Percentiles rank a stretch among this genome's conserved stretches.
Evolutionary conservation across 1,140 invertebrate genomes (phyloP).

Genomic region (Penaeus indicus): DNA sequence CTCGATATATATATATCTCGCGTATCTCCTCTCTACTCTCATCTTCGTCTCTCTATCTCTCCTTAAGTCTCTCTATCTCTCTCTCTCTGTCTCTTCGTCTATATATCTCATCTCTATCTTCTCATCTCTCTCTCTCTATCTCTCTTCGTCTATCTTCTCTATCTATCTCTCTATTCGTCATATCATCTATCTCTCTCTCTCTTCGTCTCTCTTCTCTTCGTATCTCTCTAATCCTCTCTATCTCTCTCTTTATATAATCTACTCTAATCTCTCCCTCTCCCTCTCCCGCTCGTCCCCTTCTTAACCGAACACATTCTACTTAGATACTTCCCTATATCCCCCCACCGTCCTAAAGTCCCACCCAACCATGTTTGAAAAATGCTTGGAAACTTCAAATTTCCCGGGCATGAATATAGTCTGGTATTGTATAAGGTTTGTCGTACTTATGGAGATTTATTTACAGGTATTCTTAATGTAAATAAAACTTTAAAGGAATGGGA

Average conservation of each 20-base stretch:
- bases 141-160: not conserved
- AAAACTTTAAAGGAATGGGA: too few relatives aligned
- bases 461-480: too few relatives aligned
- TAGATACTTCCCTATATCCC: not conserved
- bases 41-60: too few relatives aligned
- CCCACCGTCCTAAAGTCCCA: too few relatives aligned
- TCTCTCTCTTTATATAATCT: not conserved
- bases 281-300: not conserved
- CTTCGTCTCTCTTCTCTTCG: not conserved
- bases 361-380: too few relatives aligned
- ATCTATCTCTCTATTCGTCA: not conserved
- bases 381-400: too few relatives aligned
- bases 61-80: too few relatives aligned
- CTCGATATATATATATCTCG: not conserved
- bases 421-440: too few relatives aligned
- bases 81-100: not conserved
- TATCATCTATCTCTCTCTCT: not conserved
- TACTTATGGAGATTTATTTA: too few relatives aligned
- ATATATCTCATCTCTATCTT: not conserved
- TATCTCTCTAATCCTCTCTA: not conserved
- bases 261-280: not conserved
- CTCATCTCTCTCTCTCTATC: not conserved
- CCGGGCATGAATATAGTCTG: too few relatives aligned
- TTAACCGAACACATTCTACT: not conserved
- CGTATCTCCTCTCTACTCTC: not conserved